phyloP scores from a whole-genome alignment of 2,888 invertebrate species.

The Pachliopta kotzebuea region DNA sequence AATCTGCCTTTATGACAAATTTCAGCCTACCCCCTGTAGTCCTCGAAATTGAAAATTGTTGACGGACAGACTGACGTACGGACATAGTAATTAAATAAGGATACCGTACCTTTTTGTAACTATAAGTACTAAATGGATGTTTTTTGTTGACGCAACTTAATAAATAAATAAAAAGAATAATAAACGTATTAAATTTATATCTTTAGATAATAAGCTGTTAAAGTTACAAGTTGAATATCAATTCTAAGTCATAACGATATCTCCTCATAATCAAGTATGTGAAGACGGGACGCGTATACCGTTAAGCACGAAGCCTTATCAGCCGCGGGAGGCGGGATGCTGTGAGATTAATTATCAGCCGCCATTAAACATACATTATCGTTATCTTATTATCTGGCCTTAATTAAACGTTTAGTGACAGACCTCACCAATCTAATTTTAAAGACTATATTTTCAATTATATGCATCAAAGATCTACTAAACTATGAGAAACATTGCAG shows the following conservation, averaged over 20 bases:
- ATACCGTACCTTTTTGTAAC: too few species aligned
- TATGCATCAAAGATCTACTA: not conserved
- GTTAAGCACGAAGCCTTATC: conserved; percentile 19
- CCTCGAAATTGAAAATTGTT: too few species aligned
- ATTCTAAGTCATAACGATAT: not conserved
- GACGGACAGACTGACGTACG: too few species aligned
- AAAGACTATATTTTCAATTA: not conserved
- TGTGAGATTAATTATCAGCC: conserved; percentile 17
- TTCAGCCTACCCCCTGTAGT: too few species aligned
- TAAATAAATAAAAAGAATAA: not conserved
- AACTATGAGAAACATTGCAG: too few species aligned
- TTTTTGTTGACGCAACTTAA: too few species aligned
- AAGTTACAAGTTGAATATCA: not conserved
- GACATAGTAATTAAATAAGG: too few species aligned
- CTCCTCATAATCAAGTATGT: conserved; percentile 4
- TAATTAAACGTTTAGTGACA: conserved; percentile 18
- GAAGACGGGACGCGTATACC: conserved; percentile 17
- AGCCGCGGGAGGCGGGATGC: conserved; percentile 14
- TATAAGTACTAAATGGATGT: too few species aligned
- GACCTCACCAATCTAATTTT: not conserved
- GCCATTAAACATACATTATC: conserved; percentile 16
- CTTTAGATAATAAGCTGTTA: too few species aligned
- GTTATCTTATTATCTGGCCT: conserved; percentile 22
- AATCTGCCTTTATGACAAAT: too few species aligned
- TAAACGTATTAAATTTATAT: not conserved